Evolutionary conservation across 2,113 vertebrate species (phyloP).

Genomic region (Verasper variegatus): DNA sequence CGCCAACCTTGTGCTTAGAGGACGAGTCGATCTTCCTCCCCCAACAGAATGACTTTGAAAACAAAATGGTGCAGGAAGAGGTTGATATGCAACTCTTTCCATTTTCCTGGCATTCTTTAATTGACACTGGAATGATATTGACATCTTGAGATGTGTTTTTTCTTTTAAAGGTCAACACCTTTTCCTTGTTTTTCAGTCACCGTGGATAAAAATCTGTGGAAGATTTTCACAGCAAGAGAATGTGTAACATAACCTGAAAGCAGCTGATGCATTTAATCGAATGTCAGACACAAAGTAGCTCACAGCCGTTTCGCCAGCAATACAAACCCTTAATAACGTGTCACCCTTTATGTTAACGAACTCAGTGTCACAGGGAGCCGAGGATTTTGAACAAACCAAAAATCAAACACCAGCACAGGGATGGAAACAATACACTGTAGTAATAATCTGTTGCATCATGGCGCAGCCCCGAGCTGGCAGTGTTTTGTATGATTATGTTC

Average conservation of each 20-base stretch:
- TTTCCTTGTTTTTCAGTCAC: conserved; percentile 6
- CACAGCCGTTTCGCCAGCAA: conserved; percentile 67
- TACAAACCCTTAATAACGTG: conserved; percentile 47
- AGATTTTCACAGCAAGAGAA: conserved; percentile 18
- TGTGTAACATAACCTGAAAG: conserved; percentile 18
- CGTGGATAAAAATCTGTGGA: conserved; percentile 1
- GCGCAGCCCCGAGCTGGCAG: conserved; percentile 48
- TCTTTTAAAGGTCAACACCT: not conserved
- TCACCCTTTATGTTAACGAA: conserved; percentile 37
- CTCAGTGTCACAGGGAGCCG: conserved; percentile 50
- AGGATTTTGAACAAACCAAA: conserved; percentile 73
- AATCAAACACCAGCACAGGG: conserved; percentile 79
- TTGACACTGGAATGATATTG: conserved; percentile 1
- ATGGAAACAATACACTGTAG: conserved; percentile 69
- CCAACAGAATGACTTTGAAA: not conserved
- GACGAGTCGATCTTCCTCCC: too few relatives aligned
- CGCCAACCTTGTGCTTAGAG: too few relatives aligned
- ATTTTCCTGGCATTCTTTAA: conserved; percentile 11
- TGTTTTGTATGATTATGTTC: conserved; percentile 52
- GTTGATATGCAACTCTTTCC: not conserved
- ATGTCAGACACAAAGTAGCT: conserved; percentile 36
- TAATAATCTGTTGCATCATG: conserved; percentile 36
- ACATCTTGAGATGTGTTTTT: not conserved
- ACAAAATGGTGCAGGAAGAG: not conserved
- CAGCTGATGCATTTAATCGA: conserved; percentile 4